Conservation (phyloP, 2,888 invertebrate species). For the Ormyrus nitidulus region DNA sequence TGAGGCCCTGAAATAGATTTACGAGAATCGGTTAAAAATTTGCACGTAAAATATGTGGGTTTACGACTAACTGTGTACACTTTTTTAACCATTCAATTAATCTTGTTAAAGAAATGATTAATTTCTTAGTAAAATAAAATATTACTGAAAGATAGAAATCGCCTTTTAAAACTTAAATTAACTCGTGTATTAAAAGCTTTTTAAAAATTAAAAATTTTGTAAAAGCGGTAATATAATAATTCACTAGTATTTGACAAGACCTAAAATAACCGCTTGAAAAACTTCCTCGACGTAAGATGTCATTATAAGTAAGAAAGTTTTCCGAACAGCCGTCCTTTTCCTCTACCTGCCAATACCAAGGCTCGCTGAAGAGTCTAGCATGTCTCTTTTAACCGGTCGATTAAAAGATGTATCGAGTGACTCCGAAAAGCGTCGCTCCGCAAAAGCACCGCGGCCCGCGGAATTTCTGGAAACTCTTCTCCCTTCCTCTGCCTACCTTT, state of each 20-base stretch:
- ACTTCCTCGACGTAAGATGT: background rate
- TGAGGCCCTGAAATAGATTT: too few species aligned
- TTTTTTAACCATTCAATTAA: too few species aligned
- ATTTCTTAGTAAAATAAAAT: too few species aligned
- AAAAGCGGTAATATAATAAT: too few species aligned
- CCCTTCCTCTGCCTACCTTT: background rate
- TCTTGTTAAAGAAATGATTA: too few species aligned
- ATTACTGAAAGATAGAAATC: too few species aligned
- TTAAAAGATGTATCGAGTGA: constrained; percentile 45
- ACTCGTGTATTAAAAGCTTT: too few species aligned
- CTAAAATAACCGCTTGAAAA: background rate
- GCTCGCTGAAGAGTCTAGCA: background rate
- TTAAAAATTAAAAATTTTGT: too few species aligned
- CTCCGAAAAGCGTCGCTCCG: background rate
- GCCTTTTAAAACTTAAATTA: too few species aligned
- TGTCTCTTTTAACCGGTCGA: constrained; percentile 33
- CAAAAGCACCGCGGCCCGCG: background rate
- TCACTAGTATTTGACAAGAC: constrained; percentile 15
- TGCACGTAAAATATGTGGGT: too few species aligned
- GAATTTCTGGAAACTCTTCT: constrained; percentile 5
- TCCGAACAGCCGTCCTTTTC: background rate
- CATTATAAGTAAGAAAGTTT: constrained; percentile 14
- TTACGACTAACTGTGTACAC: too few species aligned
- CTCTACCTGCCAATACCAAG: constrained; percentile 38
- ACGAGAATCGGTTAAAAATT: too few species aligned